phyloP scores from a whole-genome alignment of 2,797 vertebrate species.

The Paramormyrops hopkinsi region DNA sequence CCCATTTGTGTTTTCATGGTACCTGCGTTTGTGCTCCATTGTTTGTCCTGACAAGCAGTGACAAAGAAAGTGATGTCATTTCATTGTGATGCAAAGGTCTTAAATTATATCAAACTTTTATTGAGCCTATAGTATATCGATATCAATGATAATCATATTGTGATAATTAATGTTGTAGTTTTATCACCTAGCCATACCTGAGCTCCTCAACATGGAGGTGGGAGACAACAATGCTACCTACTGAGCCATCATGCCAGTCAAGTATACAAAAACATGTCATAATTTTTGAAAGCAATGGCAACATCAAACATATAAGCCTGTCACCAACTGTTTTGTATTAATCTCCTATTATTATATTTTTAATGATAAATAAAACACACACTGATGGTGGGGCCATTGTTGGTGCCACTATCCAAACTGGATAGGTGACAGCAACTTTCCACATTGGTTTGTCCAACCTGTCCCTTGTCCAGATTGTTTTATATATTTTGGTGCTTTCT shows the following conservation, averaged over 20 bases:
- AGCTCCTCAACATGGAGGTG: neutral
- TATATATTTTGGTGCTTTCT: neutral
- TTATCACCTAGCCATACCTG: neutral
- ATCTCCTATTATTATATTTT: neutral
- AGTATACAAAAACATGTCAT: neutral
- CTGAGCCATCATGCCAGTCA: neutral
- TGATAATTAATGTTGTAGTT: neutral
- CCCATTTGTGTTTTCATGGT: no score
- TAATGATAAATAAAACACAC: neutral
- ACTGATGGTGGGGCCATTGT: neutral
- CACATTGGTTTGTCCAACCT: no score
- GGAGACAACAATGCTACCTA: neutral
- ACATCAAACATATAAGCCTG: neutral
- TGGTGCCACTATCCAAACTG: neutral
- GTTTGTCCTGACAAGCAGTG: no score
- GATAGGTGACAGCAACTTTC: no score
- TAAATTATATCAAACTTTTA: neutral
- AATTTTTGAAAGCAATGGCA: neutral
- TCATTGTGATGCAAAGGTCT: no score
- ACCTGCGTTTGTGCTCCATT: no score
- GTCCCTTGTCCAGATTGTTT: neutral
- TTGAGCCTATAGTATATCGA: neutral
- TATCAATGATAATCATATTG: neutral
- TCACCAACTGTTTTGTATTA: neutral
- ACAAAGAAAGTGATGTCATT: no score